phyloP scores from a whole-genome alignment of 2,888 invertebrate species.

The Nycteola revayana region DNA sequence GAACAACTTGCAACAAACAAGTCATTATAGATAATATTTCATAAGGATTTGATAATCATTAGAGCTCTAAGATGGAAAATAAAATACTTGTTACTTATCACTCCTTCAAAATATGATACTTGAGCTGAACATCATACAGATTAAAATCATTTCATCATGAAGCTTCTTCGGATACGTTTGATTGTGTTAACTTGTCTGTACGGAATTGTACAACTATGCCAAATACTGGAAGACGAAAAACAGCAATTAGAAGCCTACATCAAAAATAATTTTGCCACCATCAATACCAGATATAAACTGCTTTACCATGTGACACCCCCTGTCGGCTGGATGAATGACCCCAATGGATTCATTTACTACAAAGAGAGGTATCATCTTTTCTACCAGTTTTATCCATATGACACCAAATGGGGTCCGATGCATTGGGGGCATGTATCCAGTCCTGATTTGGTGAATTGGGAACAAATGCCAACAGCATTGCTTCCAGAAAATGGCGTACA shows the following conservation, averaged over 20 bases:
- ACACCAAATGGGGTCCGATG: constrained; percentile 71
- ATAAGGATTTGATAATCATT: too few species aligned
- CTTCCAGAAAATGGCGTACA: constrained; percentile 59
- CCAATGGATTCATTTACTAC: constrained; percentile 78
- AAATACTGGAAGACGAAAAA: constrained; percentile 9
- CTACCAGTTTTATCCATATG: constrained; percentile 78
- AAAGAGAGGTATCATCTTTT: constrained; percentile 78
- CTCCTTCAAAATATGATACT: too few species aligned
- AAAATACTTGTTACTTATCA: too few species aligned
- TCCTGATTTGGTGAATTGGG: constrained; percentile 74
- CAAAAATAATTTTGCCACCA: constrained; percentile 45
- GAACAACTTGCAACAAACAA: too few species aligned
- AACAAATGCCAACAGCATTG: constrained; percentile 70
- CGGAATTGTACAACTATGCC: background rate
- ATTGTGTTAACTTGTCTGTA: background rate
- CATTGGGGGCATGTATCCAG: constrained; percentile 80
- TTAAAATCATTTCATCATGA: background rate
- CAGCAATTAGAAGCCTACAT: constrained; percentile 58
- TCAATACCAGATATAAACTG: constrained; percentile 59
- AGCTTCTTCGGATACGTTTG: background rate
- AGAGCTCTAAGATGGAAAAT: too few species aligned
- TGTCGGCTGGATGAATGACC: constrained; percentile 82
- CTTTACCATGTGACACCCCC: constrained; percentile 67
- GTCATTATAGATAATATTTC: too few species aligned
- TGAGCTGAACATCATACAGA: too few species aligned